Percentiles rank a stretch among this genome's conserved stretches.
phyloP scores from a whole-genome alignment of 2,888 invertebrate species.

The Lordiphosa andalusiaca region DNA sequence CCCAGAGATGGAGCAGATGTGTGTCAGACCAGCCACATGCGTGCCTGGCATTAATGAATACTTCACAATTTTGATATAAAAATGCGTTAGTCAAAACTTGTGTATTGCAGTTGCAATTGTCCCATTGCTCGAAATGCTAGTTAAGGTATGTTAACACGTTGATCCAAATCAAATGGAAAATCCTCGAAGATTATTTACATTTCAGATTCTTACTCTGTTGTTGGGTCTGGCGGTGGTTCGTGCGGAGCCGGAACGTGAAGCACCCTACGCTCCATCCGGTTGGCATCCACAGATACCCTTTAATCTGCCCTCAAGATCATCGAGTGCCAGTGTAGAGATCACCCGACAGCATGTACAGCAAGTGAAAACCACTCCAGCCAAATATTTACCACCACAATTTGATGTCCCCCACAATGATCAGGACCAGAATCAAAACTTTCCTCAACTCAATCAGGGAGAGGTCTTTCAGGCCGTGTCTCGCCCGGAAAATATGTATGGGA shows the following conservation, averaged over 20 bases:
- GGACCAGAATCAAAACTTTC: slow-evolving; percentile 17
- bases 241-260: slow-evolving; percentile 46
- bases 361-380: slow-evolving; percentile 49
- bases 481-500: slow-evolving; percentile 60
- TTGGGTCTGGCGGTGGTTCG: slow-evolving; percentile 13
- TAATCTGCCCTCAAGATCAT: slow-evolving; percentile 63
- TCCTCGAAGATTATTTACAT: not conserved
- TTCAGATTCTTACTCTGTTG: slow-evolving; percentile 25
- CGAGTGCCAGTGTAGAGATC: slow-evolving; percentile 57
- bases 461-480: not conserved
- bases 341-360: slow-evolving; percentile 74
- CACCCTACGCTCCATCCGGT: slow-evolving; percentile 79
- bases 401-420: slow-evolving; percentile 18
- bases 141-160: slow-evolving; percentile 40
- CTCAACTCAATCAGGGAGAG: slow-evolving; percentile 16
- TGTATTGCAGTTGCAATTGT: slow-evolving; percentile 50
- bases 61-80: slow-evolving; percentile 59
- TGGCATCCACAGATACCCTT: slow-evolving; percentile 79
- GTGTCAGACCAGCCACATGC: slow-evolving; percentile 44
- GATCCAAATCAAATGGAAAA: not conserved
- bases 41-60: slow-evolving; percentile 42
- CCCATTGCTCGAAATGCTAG: slow-evolving; percentile 42
- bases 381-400: slow-evolving; percentile 61
- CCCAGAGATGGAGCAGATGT: slow-evolving; percentile 55
- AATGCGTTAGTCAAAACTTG: slow-evolving; percentile 39